These are phyloP conservation scores for Coracias cyanogaster DNA, from an alignment of 2,797 vertebrate species.

Conservation along the genomic window DNA sequence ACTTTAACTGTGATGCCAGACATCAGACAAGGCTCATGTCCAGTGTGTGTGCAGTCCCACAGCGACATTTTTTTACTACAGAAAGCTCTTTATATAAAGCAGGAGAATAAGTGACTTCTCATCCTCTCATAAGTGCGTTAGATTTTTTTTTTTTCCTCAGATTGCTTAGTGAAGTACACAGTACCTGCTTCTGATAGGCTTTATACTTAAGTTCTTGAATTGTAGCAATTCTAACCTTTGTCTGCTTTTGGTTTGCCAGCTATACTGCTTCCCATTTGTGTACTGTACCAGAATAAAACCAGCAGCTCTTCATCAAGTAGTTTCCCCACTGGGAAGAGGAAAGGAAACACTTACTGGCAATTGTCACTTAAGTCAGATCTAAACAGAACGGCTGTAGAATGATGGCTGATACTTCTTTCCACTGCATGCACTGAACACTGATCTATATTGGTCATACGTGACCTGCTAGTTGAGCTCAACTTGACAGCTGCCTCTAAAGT, in stretches of 20 bases:
- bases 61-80: neutral
- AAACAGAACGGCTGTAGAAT: neutral
- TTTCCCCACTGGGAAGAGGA: neutral
- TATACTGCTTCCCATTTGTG: neutral
- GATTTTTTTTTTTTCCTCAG: neutral
- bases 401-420: neutral
- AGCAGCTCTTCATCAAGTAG: neutral
- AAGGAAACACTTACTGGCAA: neutral
- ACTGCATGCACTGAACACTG: neutral
- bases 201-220: neutral
- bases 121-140: neutral
- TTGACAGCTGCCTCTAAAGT: neutral
- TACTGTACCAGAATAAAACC: neutral
- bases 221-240: neutral
- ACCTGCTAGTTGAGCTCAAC: neutral
- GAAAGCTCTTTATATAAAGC: neutral
- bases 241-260: neutral
- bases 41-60: neutral
- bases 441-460: neutral
- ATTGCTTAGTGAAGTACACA: neutral
- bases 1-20: neutral
- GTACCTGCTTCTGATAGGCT: neutral
- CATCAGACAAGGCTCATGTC: neutral
- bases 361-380: neutral
- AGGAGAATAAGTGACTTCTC: neutral